A percentile compares a stretch with the other conserved stretches of the same genome.
phyloP scores from a whole-genome alignment of 1,140 invertebrate species.

The Drosophila arizonae region DNA sequence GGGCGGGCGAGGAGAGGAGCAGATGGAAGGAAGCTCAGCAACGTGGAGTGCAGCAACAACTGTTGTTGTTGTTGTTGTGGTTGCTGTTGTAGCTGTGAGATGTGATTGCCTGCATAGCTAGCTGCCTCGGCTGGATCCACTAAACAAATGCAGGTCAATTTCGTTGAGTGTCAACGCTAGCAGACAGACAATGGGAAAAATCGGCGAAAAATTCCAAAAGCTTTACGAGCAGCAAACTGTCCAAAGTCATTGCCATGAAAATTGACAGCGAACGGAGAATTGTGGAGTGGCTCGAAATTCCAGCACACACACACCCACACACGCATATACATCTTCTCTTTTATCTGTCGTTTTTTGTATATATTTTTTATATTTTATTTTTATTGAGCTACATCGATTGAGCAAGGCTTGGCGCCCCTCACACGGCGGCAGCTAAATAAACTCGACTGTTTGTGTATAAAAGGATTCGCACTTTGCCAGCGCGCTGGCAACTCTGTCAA shows the following conservation, averaged over 20 bases:
- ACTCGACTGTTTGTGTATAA: conserved; percentile 45
- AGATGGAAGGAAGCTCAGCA: neutral
- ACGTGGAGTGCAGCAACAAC: neutral
- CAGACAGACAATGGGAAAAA: conserved; percentile 38
- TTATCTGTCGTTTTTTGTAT: neutral
- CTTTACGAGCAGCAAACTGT: conserved; percentile 50
- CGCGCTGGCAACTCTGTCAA: conserved; percentile 51
- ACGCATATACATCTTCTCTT: neutral
- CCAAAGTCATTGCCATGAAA: conserved; percentile 37
- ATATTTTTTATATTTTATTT: conserved; percentile 25
- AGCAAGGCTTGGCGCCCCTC: conserved; percentile 28
- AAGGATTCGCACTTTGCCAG: conserved; percentile 51
- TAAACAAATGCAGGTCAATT: conserved; percentile 66
- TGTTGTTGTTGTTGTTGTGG: neutral
- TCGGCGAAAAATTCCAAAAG: conserved; percentile 61
- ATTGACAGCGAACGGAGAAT: neutral
- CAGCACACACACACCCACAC: conserved; percentile 42
- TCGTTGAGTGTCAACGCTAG: conserved; percentile 26
- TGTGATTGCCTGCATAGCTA: too few relatives aligned
- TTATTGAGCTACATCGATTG: conserved; percentile 74
- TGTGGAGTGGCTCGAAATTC: conserved; percentile 29
- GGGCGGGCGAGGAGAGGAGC: neutral
- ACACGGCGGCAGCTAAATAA: conserved; percentile 52
- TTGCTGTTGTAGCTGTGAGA: neutral
- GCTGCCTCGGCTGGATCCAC: conserved; percentile 43